Evolutionary conservation across 2,113 vertebrate species (phyloP), one percentile per base, ranked within the genome.

Genomic region (Eptesicus fuscus): DNA sequence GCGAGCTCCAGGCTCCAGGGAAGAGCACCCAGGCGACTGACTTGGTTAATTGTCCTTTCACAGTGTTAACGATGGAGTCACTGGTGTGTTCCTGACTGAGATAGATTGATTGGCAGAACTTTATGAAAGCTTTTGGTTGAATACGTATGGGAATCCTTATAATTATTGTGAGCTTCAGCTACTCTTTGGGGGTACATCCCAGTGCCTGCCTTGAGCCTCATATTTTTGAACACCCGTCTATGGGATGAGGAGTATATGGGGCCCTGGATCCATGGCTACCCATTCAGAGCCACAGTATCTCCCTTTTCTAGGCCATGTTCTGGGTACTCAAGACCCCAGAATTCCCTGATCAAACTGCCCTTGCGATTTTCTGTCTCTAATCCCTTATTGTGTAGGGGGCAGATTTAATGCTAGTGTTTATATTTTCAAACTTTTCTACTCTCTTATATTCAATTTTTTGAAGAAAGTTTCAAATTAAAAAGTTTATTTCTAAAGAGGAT

Each of bases 401-500:
- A 91, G n/a, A 35, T 69, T 59, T 93, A 93, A 9, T 13, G 47
- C 70, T 61, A 67, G 25, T 35, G 22, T 85, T 78, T 14, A 44
- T 44, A 56, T 59, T 94, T 96, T 82, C 47, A 83, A 77, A 82
- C 25, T 51, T 76, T 77, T 69, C 70, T 74, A 25, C 18, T 35
- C 44, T 87, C 14, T 83, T 76, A n/a, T 53, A 79, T 42, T 85
- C 13, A 85, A 32, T 84, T 77, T 84, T 78, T 53, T 37, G 2
- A 40, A 84, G 59, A 73, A 84, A 59, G 22, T 59, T 95, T 79
- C 10, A 92, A 91, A 85, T 94, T 93, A 53, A 76, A 37, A 94
- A 23, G 51, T 93, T 91, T 93, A 49, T 90, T 88, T 91, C 53
- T 70, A 93, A 84, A 78, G n/a, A 78, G 28, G 28, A 83, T 92